Evolutionary conservation across 2,888 invertebrate species (phyloP).

Genomic region (Tipula lateralis): DNA sequence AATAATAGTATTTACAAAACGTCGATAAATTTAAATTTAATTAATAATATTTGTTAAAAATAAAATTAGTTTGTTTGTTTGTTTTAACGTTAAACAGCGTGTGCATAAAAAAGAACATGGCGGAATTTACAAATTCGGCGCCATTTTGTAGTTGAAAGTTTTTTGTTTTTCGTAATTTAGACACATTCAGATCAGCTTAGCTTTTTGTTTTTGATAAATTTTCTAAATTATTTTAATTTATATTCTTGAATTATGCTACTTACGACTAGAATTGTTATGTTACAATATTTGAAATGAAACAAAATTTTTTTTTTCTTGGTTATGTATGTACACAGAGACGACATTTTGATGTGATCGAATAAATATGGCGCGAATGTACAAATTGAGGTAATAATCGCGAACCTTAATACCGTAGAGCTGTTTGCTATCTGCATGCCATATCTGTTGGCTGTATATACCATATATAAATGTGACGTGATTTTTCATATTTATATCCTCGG

Average conservation of each 20-base stretch:
- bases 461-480: background rate
- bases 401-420: background rate
- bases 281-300: background rate
- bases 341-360: background rate
- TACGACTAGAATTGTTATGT: slow-evolving; percentile 13
- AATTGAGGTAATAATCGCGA: background rate
- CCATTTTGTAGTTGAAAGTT: background rate
- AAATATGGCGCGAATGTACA: background rate
- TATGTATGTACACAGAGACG: background rate
- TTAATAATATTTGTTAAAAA: background rate
- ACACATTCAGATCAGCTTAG: background rate
- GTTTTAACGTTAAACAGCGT: background rate
- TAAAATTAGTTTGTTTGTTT: background rate
- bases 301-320: background rate
- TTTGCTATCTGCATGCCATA: background rate
- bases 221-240: background rate
- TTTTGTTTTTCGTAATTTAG: background rate
- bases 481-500: background rate
- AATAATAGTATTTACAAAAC: background rate
- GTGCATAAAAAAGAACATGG: background rate
- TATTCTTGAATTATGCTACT: background rate
- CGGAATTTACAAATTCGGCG: background rate
- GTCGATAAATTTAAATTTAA: background rate
- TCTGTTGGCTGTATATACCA: background rate
- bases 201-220: background rate